Evolutionary conservation across 2,888 invertebrate genomes (phyloP), one percentile per base, ranked within the genome.

Genomic region (Leucoma salicis): DNA sequence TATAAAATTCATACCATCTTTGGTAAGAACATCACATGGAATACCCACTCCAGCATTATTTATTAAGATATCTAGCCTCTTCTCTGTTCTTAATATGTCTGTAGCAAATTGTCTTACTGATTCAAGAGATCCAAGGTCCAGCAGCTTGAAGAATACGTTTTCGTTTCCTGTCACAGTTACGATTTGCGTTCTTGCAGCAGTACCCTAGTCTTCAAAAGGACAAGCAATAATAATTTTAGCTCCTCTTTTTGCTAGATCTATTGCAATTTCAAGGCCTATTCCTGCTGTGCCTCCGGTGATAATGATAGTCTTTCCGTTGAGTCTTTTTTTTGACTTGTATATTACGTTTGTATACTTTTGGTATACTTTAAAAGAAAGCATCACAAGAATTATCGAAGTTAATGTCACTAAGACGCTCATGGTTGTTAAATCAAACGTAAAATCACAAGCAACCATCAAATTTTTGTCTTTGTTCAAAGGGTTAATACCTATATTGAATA

Each of bases 31-130:
- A 1, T 66, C 91, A 3, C 0, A 2, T 6, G 42, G 45, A 2
- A 45, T 11, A 3, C 94, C 91, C 0, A 94, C 94, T 1, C 96
- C 97, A 0, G 97, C 97, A 70, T 97, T 97, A 70, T 97, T 96
- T 32, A 97, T 91, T 6, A 97, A 80, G 4, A 96, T 94, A 74
- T 97, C 94, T 43, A 97, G 76, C 63, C 91, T 90, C 4, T 85
- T 66, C 79, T 95, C 95, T 0, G 91, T 92, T 54, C 91, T 87
- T 15, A 93, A 89, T 24, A 97, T 91, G 46, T 94, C 93, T 5
- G 91, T 91, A 0, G 95, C 95, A 73, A 97, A 97, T 46, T 92
- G 92, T 12, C 96, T 91, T 5, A 95, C 90, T 0, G 95, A 95
- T 56, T 92, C 89, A 51, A 93, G 82, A 0, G 94, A 94, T 1